Conservation (phyloP, 2,797 vertebrate species). For the Rhinophrynus dorsalis region DNA sequence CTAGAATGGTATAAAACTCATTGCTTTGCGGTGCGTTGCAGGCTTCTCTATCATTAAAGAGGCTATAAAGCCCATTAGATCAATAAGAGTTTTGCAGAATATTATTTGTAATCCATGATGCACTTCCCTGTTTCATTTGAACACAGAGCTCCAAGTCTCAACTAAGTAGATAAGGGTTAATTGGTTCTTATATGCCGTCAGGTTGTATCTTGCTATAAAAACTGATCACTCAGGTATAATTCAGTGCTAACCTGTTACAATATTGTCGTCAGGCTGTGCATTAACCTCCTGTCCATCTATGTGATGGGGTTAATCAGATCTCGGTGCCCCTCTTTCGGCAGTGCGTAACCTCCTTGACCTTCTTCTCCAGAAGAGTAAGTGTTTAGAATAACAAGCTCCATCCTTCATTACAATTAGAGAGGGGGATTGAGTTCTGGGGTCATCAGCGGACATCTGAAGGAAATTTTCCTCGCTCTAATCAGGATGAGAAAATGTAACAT, state of each 20-base stretch:
- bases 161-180: too few relatives aligned
- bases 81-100: too few relatives aligned
- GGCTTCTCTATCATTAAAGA: too few relatives aligned
- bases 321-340: background rate
- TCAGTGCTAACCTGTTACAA: background rate
- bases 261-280: background rate
- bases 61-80: too few relatives aligned
- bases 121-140: too few relatives aligned
- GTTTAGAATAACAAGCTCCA: constrained; percentile 3
- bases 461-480: constrained; percentile 35
- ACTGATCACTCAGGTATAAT: background rate
- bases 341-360: constrained; percentile 18
- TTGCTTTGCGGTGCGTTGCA: too few relatives aligned
- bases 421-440: constrained; percentile 36
- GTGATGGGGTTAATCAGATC: constrained; percentile 25
- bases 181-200: too few relatives aligned
- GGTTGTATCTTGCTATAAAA: too few relatives aligned
- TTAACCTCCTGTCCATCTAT: constrained; percentile 1
- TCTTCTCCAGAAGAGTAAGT: background rate
- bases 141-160: too few relatives aligned
- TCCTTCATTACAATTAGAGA: constrained; percentile 28
- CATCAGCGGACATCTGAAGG: constrained; percentile 5
- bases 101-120: too few relatives aligned
- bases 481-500: constrained; percentile 19
- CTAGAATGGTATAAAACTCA: too few relatives aligned